phyloP scores from a whole-genome alignment of 1,140 invertebrate species.

The Drosophila lacertosa region DNA sequence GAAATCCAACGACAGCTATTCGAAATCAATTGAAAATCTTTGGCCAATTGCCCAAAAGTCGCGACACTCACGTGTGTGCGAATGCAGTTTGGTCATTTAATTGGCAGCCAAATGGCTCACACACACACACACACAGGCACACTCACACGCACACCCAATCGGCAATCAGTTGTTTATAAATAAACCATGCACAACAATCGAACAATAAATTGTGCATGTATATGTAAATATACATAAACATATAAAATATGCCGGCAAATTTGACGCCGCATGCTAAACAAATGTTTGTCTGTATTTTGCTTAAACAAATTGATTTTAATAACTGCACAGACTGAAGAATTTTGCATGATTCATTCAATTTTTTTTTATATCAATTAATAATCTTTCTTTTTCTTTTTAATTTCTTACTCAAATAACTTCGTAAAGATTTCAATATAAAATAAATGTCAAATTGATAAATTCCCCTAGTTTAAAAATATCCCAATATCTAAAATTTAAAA shows the following conservation, averaged over 20 bases:
- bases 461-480: too few relatives aligned
- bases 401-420: too few relatives aligned
- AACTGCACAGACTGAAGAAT: background rate
- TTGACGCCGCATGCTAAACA: conserved; percentile 6
- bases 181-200: conserved; percentile 57
- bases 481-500: too few relatives aligned
- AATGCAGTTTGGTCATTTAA: conserved; percentile 49
- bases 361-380: too few relatives aligned
- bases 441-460: too few relatives aligned
- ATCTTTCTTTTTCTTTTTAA: too few relatives aligned
- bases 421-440: too few relatives aligned
- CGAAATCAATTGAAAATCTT: conserved; percentile 43
- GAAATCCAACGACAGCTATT: background rate
- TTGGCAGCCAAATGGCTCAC: conserved; percentile 27
- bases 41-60: conserved; percentile 59
- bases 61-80: conserved; percentile 59
- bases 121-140: conserved; percentile 29
- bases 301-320: conserved; percentile 4
- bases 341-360: too few relatives aligned
- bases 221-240: background rate
- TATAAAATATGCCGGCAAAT: conserved; percentile 46
- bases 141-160: conserved; percentile 25
- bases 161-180: conserved; percentile 66
- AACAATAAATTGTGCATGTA: background rate
- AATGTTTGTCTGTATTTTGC: conserved; percentile 12